phyloP scores from a whole-genome alignment of 92 coral and sea anemone genomes.

The Diadumene lineata region DNA sequence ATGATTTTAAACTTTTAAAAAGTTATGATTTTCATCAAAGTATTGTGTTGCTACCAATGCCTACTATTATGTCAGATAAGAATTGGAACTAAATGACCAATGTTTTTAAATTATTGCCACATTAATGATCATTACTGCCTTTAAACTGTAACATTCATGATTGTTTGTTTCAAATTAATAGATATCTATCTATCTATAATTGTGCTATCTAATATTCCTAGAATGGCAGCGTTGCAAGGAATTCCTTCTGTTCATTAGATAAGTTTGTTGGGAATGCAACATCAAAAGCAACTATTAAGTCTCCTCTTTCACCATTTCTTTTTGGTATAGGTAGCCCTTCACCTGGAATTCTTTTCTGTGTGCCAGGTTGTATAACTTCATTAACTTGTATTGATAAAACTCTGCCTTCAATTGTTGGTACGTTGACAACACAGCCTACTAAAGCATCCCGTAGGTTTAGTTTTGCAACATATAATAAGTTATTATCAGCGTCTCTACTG shows the following conservation, averaged over 20 bases:
- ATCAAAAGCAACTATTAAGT: constrained; percentile 88
- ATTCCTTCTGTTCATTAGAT: constrained; percentile 74
- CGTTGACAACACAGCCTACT: constrained; percentile 74
- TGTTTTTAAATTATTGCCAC: no score
- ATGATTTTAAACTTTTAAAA: not conserved
- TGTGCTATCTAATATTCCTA: not conserved
- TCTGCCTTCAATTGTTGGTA: constrained; percentile 89
- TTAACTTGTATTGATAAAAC: constrained; percentile 73
- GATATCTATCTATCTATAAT: not conserved
- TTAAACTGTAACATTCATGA: no score
- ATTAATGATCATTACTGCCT: no score
- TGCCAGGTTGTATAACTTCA: constrained; percentile 96
- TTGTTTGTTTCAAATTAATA: no score
- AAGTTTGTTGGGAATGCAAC: constrained; percentile 89
- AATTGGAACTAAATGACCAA: no score
- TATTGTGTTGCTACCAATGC: no score
- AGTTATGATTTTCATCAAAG: not conserved
- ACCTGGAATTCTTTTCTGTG: constrained; percentile 82
- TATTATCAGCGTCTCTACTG: constrained; percentile 89
- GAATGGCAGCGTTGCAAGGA: constrained; percentile 29
- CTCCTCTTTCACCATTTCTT: constrained; percentile 67
- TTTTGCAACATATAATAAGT: constrained; percentile 82
- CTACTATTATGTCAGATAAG: no score
- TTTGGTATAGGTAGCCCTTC: constrained; percentile 95
- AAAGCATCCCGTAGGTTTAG: constrained; percentile 79